Base-by-base conservation (phyloP, 1,140 invertebrate genomes). In the Sesamia nonagrioides region DNA sequence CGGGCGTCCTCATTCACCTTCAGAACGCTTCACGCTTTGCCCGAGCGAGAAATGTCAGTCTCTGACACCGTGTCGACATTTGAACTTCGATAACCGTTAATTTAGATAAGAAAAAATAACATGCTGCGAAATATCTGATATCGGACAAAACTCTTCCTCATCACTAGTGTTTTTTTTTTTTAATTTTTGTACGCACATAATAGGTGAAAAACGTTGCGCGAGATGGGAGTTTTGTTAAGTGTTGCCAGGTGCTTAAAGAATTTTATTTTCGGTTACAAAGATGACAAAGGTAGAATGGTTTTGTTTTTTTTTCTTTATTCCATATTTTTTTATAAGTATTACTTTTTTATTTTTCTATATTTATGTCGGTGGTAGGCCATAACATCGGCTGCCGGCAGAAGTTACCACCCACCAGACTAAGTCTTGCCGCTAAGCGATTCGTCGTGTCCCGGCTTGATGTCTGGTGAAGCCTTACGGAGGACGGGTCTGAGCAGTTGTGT, bases 81-180 rank as follows among this genome's bases (percentile, higher is more conserved):
- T 74, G 71, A 74, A 74, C 71, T 8, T 0, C 13, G 71, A 74
- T 74, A 74, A 45, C 71, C 54, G 52, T 58, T 60, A 69, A 45
- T 69, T 60, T 54, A 52, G 54, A 74, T 45, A 74, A 60, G 54
- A 17, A 37, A 60, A 37, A 73, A 73, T 63, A 42, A 58, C 52
- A 50, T 45, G 13, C 61, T 66, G n/a, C 42, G 18, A 72, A 56
- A 72, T 56, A 74, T 48, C 37, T 27, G 35, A 21, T 58, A 69
- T 27, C 37, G 17, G 13, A 8, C 3, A 13, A 3, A 2, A 17
- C 5, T 42, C 71, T 74, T 74, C 71, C 71, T 74, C 54, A 73
- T 74, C 71, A 74, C 71, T 74, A 74, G 71, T 74, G 71, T 37
- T 35, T 72, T 40, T 40, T 58, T 73, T 73, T 73, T 73, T 73